These are phyloP conservation scores for Noctuana brunneofusca DNA, from an alignment of 2,888 invertebrate species.

Conservation along the genomic window DNA sequence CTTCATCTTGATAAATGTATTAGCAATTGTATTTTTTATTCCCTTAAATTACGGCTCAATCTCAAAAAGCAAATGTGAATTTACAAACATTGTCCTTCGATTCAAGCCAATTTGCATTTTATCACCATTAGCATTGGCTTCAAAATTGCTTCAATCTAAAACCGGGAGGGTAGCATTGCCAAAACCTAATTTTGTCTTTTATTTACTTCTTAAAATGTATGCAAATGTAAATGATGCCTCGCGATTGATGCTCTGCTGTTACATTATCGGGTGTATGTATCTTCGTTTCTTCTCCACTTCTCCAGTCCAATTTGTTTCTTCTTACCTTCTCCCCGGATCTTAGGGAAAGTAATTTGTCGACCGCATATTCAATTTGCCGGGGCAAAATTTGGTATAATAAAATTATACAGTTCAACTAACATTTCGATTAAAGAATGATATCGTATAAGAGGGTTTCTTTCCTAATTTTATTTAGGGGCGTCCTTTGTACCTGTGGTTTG, in stretches of 20 bases:
- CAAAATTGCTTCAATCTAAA: constrained; percentile 40
- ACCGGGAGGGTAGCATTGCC: constrained; percentile 41
- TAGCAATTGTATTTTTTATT: constrained; percentile 12
- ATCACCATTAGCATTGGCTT: constrained; percentile 37
- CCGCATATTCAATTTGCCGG: constrained; percentile 61
- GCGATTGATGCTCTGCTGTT: constrained; percentile 59
- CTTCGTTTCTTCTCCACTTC: constrained; percentile 46
- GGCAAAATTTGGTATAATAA: constrained; percentile 68
- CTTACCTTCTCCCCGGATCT: constrained; percentile 42
- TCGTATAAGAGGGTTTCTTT: constrained; percentile 62
- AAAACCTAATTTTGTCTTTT: constrained; percentile 53
- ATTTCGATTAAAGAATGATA: constrained; percentile 45
- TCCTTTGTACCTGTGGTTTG: constrained; percentile 54
- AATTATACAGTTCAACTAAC: constrained; percentile 74
- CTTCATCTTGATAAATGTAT: neutral
- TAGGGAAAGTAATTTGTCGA: constrained; percentile 57
- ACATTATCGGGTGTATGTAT: constrained; percentile 52
- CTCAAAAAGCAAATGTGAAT: constrained; percentile 26
- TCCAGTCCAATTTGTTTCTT: constrained; percentile 37
- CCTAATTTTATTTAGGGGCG: constrained; percentile 56
- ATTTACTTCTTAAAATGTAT: constrained; percentile 64
- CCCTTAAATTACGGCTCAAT: constrained; percentile 16
- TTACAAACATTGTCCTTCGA: constrained; percentile 12
- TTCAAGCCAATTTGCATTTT: constrained; percentile 42
- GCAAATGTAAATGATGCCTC: constrained; percentile 61